A percentile compares a stretch with the other conserved stretches of the same genome.
Evolutionary conservation across 1,140 invertebrate species (phyloP).

Genomic region (Amphibalanus amphitrite): DNA sequence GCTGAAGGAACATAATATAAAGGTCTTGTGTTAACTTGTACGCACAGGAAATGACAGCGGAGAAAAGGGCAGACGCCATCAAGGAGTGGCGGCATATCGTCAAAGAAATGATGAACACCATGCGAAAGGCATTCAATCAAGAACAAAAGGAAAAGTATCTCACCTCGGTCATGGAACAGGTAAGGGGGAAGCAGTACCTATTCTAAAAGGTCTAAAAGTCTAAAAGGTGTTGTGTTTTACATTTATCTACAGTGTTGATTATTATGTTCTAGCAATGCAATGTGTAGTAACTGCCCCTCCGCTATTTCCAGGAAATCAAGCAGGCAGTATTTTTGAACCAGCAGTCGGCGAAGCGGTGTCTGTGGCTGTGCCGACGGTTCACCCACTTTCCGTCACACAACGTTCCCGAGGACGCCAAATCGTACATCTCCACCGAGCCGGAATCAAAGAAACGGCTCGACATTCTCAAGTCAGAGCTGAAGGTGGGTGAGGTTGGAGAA

Average conservation of each 20-base stretch:
- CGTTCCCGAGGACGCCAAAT: conserved; percentile 17
- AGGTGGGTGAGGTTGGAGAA: conserved; percentile 31
- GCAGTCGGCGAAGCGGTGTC: conserved; percentile 49
- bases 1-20: too few species aligned
- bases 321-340: conserved; percentile 54
- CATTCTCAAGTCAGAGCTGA: conserved; percentile 47
- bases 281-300: too few species aligned
- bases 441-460: conserved; percentile 47
- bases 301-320: conserved; percentile 41
- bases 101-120: conserved; percentile 42
- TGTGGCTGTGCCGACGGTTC: conserved; percentile 46
- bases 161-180: conserved; percentile 57
- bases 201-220: too few species aligned
- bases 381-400: conserved; percentile 24
- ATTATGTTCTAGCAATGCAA: too few species aligned
- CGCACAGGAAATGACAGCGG: conserved; percentile 16
- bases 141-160: conserved; percentile 58
- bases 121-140: conserved; percentile 47
- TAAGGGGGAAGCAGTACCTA: too few species aligned
- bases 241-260: too few species aligned
- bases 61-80: conserved; percentile 19
- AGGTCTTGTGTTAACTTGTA: too few species aligned
- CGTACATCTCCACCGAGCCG: conserved; percentile 28
- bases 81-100: conserved; percentile 39
- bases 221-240: too few species aligned